Conservation (phyloP, 64 coral and sea anemone species). For the Acropora tenuis region DNA sequence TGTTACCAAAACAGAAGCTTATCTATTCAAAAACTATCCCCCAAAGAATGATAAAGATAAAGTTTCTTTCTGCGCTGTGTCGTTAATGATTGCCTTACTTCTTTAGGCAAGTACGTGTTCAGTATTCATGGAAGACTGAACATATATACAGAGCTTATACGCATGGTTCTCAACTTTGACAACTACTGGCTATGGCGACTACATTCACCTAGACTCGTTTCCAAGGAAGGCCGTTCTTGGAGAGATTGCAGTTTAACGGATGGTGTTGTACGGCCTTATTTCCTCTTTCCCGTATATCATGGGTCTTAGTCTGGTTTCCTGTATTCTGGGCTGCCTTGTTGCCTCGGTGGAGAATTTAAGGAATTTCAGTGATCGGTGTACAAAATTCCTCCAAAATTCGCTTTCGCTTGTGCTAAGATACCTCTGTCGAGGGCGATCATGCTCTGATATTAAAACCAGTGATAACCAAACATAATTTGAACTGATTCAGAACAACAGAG, state of each 20-base stretch:
- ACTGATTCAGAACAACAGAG: no score
- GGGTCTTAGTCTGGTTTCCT: not conserved
- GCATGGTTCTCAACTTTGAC: slow-evolving; percentile 22
- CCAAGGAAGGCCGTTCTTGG: not conserved
- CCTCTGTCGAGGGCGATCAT: no score
- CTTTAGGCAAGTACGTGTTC: not conserved
- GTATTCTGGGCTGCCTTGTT: not conserved
- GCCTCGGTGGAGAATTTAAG: no score
- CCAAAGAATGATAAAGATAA: not conserved
- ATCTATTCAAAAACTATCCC: not conserved
- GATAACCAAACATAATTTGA: no score
- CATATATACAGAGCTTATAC: not conserved
- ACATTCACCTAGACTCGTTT: not conserved
- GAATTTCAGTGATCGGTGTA: no score
- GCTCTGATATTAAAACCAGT: no score
- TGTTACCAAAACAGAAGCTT: not conserved
- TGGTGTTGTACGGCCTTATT: not conserved
- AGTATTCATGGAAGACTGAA: not conserved
- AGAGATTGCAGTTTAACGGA: not conserved
- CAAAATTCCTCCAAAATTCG: no score
- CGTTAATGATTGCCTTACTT: not conserved
- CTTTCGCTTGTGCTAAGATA: no score
- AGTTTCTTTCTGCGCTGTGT: not conserved
- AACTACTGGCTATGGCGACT: slow-evolving; percentile 19
- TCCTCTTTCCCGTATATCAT: not conserved